Percentiles rank a stretch among this genome's conserved stretches.
Evolutionary conservation across 53 echinoderm and acorn worm species (phyloP).

Genomic region (Glandiceps talaboti): DNA sequence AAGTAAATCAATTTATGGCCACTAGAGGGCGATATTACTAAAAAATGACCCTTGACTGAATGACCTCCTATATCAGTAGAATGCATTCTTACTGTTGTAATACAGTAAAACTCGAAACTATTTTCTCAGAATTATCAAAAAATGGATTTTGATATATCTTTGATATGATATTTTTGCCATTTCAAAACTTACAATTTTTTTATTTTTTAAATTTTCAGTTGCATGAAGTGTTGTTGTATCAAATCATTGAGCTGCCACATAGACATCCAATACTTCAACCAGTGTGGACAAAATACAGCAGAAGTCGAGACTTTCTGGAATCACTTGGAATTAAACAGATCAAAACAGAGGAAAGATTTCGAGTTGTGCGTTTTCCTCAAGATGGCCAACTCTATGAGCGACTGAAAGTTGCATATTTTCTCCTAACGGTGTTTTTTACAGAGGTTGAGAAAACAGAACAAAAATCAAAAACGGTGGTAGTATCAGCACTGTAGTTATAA

Average conservation of each 20-base stretch:
- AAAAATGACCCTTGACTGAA: no score
- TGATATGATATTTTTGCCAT: background rate
- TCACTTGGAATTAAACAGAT: background rate
- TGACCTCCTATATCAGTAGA: no score
- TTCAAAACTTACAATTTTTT: background rate
- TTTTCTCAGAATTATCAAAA: no score
- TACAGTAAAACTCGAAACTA: no score
- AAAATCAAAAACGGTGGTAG: background rate
- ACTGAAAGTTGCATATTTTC: background rate
- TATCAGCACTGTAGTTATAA: no score
- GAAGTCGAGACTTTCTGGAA: background rate
- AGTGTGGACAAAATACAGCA: background rate
- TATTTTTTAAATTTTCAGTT: background rate
- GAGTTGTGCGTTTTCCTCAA: background rate
- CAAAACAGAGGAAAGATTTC: background rate
- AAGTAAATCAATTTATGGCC: no score
- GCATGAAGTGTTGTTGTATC: background rate
- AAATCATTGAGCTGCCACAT: background rate
- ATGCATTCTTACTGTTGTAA: no score
- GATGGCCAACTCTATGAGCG: background rate
- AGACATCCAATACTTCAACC: background rate
- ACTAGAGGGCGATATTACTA: no score
- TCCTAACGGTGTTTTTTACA: background rate
- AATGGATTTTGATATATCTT: background rate
- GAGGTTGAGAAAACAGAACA: background rate